Conservation (phyloP, 2,888 invertebrate species). For the Tholera decimalis region DNA sequence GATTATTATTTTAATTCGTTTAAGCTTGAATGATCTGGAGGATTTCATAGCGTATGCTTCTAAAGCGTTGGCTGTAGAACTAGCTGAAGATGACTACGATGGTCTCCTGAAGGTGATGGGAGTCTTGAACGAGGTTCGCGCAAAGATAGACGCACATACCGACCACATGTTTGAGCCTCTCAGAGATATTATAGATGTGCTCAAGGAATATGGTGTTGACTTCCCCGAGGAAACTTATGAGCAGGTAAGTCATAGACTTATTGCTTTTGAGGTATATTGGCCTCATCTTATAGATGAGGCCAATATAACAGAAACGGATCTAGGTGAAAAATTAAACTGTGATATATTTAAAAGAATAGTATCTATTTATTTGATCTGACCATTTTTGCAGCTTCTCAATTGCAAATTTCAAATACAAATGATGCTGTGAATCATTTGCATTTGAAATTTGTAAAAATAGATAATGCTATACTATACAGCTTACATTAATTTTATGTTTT, state of each 20-base stretch:
- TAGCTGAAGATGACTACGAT: constrained; percentile 96
- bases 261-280: background rate
- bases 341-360: too few species aligned
- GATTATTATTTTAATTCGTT: constrained; percentile 1
- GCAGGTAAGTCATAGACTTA: constrained; percentile 87
- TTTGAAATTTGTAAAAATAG: too few species aligned
- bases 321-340: too few species aligned
- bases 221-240: constrained; percentile 95
- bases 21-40: constrained; percentile 94
- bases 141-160: constrained; percentile 92
- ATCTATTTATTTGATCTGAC: too few species aligned
- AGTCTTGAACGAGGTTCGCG: constrained; percentile 95
- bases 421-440: too few species aligned
- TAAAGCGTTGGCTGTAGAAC: constrained; percentile 93
- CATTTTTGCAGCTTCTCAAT: too few species aligned
- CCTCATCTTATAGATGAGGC: background rate
- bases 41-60: constrained; percentile 95
- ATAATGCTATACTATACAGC: background rate
- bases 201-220: constrained; percentile 96
- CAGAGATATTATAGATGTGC: constrained; percentile 95
- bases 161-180: constrained; percentile 98
- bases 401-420: too few species aligned
- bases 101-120: constrained; percentile 96
- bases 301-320: too few species aligned
- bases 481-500: background rate